Conservation (phyloP, 2,888 invertebrate genomes). For the Nephrocerus scutellatus region DNA sequence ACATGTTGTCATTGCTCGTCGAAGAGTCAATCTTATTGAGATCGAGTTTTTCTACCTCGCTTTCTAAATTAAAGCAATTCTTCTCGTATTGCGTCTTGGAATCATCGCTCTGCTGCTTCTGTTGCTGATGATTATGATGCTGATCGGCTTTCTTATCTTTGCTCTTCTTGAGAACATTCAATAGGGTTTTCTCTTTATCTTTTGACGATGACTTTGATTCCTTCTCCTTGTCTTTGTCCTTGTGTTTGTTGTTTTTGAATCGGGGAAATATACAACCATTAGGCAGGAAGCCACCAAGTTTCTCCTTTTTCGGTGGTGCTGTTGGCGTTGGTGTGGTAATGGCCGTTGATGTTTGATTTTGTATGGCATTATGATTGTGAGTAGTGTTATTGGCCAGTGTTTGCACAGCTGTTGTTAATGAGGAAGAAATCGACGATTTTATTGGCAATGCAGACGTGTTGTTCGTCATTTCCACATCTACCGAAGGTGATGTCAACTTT, state of each 20-base stretch:
- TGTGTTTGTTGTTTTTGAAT: slow-evolving; percentile 46
- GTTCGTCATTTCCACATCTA: slow-evolving; percentile 19
- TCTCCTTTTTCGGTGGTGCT: slow-evolving; percentile 42
- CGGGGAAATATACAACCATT: slow-evolving; percentile 47
- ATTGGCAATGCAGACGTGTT: slow-evolving; percentile 9
- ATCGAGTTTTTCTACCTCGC: slow-evolving; percentile 44
- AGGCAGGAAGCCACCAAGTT: slow-evolving; percentile 46
- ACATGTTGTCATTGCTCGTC: slow-evolving; percentile 37
- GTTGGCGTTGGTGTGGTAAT: slow-evolving; percentile 18
- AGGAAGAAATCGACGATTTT: slow-evolving; percentile 6
- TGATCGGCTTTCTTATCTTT: slow-evolving; percentile 39
- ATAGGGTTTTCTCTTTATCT: slow-evolving; percentile 40
- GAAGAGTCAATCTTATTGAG: slow-evolving; percentile 36
- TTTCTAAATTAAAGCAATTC: slow-evolving; percentile 44
- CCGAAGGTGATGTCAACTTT: slow-evolving; percentile 13
- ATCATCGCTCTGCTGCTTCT: slow-evolving; percentile 17
- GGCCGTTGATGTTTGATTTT: slow-evolving; percentile 16
- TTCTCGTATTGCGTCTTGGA: slow-evolving; percentile 38
- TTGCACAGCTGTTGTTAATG: slow-evolving; percentile 2
- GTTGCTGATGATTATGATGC: slow-evolving; percentile 9
- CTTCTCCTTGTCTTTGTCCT: slow-evolving; percentile 28
- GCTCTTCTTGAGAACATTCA: slow-evolving; percentile 44
- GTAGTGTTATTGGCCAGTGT: slow-evolving; percentile 7
- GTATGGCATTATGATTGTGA: slow-evolving; percentile 10
- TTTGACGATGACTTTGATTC: slow-evolving; percentile 35